Base-by-base conservation (phyloP, 2,113 vertebrate species). In the Copsychus sechellarum region DNA sequence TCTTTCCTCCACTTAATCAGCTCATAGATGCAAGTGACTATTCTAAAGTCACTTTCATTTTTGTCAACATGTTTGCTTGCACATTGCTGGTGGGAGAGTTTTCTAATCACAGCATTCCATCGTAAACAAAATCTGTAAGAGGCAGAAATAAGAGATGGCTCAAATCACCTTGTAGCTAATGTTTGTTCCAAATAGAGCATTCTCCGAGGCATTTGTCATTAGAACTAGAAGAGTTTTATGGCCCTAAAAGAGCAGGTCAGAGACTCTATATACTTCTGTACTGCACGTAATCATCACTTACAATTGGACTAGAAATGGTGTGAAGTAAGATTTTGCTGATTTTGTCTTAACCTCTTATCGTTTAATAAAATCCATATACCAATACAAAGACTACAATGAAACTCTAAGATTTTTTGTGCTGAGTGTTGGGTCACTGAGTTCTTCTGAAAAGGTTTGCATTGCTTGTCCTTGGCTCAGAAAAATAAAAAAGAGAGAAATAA, bases 261-360 rank as follows among this genome's bases (percentile, higher is more conserved):
- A 92, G 56, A 10, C 11, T 16, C 3, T 13, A 20, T 50, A 31
- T 24, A 19, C 22, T 29, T 83, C 57, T 77, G n/a, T 45, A 16
- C 23, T 67, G 76, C 50, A 73, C 2, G 14, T 80, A 83, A 67
- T 15, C 12, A 48, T 86, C 53, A 93, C 90, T 97, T 97, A 90
- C 51, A 83, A 50, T 91, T 25, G 23, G 48, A 34, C 61, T 33
- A 50, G 67, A 51, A 57, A 57, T 33, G 8, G 42, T 72, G 54
- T 77, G 79, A 93, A 81, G 54, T 58, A 50, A 77, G 62, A 33
- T 90, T 80, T 76, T 80, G 36, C 60, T 81, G 71, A 26, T 50
- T 96, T 95, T 91, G 54, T 72, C 78, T 84, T 80, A 79, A 29
- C 78, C 54, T 94, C 88, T 94, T 91, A 93, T 94, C 84, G 40